phyloP scores from a whole-genome alignment of 2,113 vertebrate genomes.

The Spermophilus dauricus region DNA sequence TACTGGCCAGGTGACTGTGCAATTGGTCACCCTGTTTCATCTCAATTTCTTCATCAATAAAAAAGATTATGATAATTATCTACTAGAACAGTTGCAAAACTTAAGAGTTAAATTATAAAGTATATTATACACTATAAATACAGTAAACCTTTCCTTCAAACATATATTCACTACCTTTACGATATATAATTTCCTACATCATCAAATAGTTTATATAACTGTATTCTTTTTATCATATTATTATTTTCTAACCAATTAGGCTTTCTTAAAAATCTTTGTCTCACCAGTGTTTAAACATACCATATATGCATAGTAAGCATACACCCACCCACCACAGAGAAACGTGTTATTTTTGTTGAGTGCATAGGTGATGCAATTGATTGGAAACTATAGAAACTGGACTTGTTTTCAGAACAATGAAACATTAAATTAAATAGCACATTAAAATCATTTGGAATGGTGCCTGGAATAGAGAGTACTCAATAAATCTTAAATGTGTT shows the following conservation, averaged over 20 bases:
- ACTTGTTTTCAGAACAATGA: background rate
- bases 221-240: background rate
- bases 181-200: background rate
- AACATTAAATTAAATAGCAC: background rate
- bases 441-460: background rate
- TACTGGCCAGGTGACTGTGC: background rate
- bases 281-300: background rate
- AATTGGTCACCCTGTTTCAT: background rate
- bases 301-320: background rate
- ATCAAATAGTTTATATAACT: background rate
- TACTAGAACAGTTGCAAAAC: background rate
- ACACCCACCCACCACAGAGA: background rate
- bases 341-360: background rate
- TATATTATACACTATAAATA: background rate
- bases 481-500: background rate
- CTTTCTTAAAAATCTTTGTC: background rate
- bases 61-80: background rate
- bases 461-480: background rate
- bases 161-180: background rate
- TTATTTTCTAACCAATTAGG: background rate
- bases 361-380: background rate
- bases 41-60: background rate
- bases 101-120: background rate
- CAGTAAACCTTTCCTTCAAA: background rate
- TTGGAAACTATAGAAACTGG: conserved; percentile 1